Conservation (phyloP, 2,888 invertebrate species). For the Pseudanteris insignis region DNA sequence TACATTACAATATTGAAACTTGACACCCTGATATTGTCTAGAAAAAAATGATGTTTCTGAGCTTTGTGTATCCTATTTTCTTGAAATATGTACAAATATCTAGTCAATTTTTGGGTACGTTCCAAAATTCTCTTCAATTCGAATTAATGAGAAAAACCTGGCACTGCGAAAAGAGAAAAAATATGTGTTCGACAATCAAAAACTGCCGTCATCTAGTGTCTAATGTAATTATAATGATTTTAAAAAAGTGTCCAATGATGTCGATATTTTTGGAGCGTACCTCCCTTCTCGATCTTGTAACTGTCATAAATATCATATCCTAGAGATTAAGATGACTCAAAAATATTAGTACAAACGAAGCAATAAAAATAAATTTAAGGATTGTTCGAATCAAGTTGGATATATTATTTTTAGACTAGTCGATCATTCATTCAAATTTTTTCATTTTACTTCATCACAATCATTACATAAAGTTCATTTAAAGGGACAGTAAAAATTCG, state of each 20-base stretch:
- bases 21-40: conserved; percentile 23
- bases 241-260: background rate
- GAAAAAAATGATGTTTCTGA: conserved; percentile 11
- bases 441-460: too few relatives aligned
- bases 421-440: conserved; percentile 4
- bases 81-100: conserved; percentile 25
- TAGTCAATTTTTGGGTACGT: conserved; percentile 36
- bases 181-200: too few relatives aligned
- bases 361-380: conserved; percentile 44
- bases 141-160: too few relatives aligned
- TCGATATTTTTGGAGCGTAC: conserved; percentile 29
- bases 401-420: conserved; percentile 42
- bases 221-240: too few relatives aligned
- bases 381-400: conserved; percentile 42
- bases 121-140: conserved; percentile 18
- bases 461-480: too few relatives aligned
- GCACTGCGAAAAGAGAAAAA: too few relatives aligned
- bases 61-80: conserved; percentile 24
- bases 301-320: conserved; percentile 29
- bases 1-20: too few relatives aligned
- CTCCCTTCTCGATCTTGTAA: conserved; percentile 2
- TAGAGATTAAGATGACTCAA: conserved; percentile 35
- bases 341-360: conserved; percentile 40
- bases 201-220: too few relatives aligned
- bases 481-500: too few relatives aligned